Evolutionary conservation across 2,113 vertebrate species (phyloP).

Genomic region (Prunella himalayana): DNA sequence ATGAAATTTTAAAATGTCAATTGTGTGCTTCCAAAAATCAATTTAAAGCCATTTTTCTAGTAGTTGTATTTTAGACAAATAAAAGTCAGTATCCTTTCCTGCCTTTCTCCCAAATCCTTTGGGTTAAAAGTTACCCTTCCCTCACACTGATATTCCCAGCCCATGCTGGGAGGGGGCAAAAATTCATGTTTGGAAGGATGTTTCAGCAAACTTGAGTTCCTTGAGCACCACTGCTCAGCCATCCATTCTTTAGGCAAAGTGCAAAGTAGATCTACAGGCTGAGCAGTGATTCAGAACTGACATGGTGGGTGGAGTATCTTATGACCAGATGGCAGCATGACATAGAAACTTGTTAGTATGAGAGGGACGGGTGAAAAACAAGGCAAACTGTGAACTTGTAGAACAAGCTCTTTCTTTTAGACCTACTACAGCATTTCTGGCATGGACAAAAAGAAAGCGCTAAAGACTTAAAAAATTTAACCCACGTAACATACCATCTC

Average conservation of each 20-base stretch:
- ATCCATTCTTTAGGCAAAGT: background rate
- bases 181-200: background rate
- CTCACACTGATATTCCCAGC: background rate
- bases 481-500: background rate
- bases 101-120: background rate
- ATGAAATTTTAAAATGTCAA: background rate
- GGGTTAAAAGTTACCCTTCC: background rate
- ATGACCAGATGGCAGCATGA: background rate
- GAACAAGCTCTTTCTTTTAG: background rate
- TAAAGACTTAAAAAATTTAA: background rate
- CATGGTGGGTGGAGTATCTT: background rate
- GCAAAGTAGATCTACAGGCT: background rate
- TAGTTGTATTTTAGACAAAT: background rate
- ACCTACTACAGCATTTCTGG: background rate
- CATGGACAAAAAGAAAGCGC: background rate
- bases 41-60: background rate
- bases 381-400: conserved; percentile 1
- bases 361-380: conserved; percentile 20
- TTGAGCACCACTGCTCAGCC: background rate
- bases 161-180: background rate
- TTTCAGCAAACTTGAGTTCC: background rate
- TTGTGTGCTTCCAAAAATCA: background rate
- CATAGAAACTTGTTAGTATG: background rate
- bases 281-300: conserved; percentile 23
- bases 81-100: background rate